phyloP scores from a whole-genome alignment of 1,140 invertebrate species.

The Dryas iulia region DNA sequence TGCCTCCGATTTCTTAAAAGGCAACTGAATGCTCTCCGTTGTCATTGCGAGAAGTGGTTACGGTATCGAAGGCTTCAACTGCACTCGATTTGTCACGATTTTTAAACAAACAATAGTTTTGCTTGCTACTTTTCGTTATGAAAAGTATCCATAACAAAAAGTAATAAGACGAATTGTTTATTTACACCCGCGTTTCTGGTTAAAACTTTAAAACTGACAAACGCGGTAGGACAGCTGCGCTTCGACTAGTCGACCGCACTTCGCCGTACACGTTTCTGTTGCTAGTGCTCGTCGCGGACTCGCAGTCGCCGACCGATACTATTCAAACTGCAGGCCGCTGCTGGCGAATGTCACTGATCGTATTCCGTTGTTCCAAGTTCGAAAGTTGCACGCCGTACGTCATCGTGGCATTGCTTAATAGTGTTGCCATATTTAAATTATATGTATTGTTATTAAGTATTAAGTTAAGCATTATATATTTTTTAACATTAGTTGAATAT shows the following conservation, averaged over 20 bases:
- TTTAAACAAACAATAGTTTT: slow-evolving; percentile 72
- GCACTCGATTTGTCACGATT: slow-evolving; percentile 64
- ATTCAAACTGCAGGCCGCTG: slow-evolving; percentile 62
- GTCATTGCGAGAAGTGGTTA: slow-evolving; percentile 79
- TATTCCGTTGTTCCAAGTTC: slow-evolving; percentile 64
- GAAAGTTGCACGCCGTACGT: slow-evolving; percentile 61
- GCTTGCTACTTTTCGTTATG: slow-evolving; percentile 69
- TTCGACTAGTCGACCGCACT: slow-evolving; percentile 78
- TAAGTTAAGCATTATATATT: no score
- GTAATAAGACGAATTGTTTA: slow-evolving; percentile 70
- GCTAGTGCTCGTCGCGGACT: slow-evolving; percentile 41
- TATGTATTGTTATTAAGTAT: not conserved
- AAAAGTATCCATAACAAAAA: slow-evolving; percentile 49
- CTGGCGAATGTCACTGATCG: slow-evolving; percentile 52
- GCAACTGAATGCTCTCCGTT: slow-evolving; percentile 78
- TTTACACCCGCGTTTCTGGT: slow-evolving; percentile 74
- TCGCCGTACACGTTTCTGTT: slow-evolving; percentile 77
- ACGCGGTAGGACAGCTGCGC: slow-evolving; percentile 71
- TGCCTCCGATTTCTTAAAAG: slow-evolving; percentile 78
- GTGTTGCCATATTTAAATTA: slow-evolving; percentile 21
- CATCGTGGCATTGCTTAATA: slow-evolving; percentile 27
- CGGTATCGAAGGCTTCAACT: slow-evolving; percentile 57
- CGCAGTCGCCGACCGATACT: slow-evolving; percentile 40
- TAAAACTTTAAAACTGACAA: slow-evolving; percentile 72
- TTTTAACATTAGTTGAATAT: no score